phyloP scores from a whole-genome alignment of 2,888 invertebrate genomes.

The Conomelus anceps region DNA sequence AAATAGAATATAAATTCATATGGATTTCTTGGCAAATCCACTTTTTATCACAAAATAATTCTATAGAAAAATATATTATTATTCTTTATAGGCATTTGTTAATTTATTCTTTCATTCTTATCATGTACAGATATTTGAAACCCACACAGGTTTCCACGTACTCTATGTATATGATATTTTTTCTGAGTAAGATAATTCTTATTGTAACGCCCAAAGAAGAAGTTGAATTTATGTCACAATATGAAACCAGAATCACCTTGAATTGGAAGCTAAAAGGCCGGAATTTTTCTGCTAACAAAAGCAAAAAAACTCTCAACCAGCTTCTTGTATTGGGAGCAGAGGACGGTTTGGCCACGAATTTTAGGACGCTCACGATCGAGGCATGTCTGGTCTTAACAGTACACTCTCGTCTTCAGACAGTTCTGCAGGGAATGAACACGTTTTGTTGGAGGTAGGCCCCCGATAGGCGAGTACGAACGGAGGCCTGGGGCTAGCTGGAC shows the following conservation, averaged over 20 bases:
- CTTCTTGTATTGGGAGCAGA: neutral
- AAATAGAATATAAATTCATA: too few species aligned
- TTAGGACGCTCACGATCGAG: neutral
- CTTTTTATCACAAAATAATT: too few species aligned
- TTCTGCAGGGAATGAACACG: neutral
- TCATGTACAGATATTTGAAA: too few species aligned
- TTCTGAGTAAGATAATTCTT: too few species aligned
- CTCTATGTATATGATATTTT: too few species aligned
- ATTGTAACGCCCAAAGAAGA: too few species aligned
- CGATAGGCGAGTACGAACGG: neutral
- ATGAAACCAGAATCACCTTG: neutral
- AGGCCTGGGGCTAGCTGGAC: neutral
- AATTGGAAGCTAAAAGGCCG: neutral
- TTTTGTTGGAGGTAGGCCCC: neutral
- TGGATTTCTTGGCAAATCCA: too few species aligned
- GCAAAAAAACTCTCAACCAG: neutral
- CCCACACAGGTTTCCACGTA: too few species aligned
- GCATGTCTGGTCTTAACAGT: neutral
- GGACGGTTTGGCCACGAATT: neutral
- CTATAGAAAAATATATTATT: too few species aligned
- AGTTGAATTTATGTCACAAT: too few species aligned
- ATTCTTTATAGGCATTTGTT: too few species aligned
- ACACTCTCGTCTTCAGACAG: neutral
- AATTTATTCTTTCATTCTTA: too few species aligned
- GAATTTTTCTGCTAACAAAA: neutral